These are phyloP conservation scores for Pseudococcus jackbeardsleyi DNA, from an alignment of 2,888 invertebrate species.

Conservation along the genomic window DNA sequence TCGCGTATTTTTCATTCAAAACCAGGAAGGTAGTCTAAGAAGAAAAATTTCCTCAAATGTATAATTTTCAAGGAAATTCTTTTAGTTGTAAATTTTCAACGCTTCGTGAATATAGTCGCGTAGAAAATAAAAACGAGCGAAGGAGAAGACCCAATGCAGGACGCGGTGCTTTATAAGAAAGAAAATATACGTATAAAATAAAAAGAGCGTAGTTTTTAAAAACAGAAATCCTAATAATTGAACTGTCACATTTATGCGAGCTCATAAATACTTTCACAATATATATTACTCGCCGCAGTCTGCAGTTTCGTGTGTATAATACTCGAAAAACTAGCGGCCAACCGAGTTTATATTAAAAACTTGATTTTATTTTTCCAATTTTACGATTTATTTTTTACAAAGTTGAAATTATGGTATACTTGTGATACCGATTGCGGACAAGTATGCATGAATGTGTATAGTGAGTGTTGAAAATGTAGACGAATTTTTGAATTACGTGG, in stretches of 20 bases:
- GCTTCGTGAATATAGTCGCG: conserved; percentile 11
- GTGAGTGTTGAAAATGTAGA: background rate
- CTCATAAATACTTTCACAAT: conserved; percentile 39
- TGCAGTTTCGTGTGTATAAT: background rate
- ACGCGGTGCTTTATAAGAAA: background rate
- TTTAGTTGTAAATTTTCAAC: conserved; percentile 22
- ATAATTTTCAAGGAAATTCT: background rate
- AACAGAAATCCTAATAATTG: conserved; percentile 46
- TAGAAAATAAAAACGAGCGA: background rate
- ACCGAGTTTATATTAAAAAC: conserved; percentile 16
- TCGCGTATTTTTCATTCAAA: too few relatives aligned
- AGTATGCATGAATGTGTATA: too few relatives aligned
- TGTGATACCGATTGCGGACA: too few relatives aligned
- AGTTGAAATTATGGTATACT: background rate
- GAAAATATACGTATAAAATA: background rate
- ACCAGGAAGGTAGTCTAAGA: too few relatives aligned
- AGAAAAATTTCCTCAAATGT: background rate
- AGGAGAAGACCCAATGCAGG: background rate
- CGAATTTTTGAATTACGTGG: background rate
- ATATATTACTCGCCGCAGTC: background rate
- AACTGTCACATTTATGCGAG: conserved; percentile 55
- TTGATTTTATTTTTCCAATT: conserved; percentile 32
- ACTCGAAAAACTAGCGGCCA: background rate
- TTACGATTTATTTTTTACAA: background rate
- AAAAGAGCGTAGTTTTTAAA: conserved; percentile 14